phyloP scores from a whole-genome alignment of 2,888 invertebrate species.

The Proisotoma minuta region DNA sequence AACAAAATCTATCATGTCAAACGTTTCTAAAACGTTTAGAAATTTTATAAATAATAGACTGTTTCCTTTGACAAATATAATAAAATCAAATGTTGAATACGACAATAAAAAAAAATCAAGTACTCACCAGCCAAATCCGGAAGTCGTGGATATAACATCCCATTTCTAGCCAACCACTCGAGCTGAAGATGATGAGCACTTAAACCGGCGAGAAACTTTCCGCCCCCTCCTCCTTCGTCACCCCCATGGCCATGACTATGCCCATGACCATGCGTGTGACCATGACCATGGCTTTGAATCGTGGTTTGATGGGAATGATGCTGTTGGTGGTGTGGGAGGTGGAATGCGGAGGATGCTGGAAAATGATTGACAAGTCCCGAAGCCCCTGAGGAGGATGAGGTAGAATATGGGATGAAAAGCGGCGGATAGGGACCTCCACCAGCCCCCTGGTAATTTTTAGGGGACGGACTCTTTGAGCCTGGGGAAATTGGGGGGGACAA shows the following conservation, averaged over 20 bases:
- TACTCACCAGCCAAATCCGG: constrained; percentile 75
- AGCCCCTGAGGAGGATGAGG: neutral
- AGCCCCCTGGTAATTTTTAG: too few relatives aligned
- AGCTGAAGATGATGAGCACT: constrained; percentile 75
- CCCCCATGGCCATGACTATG: constrained; percentile 49
- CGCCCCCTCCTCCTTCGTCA: constrained; percentile 8
- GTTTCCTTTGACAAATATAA: too few relatives aligned
- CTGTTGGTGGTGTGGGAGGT: constrained; percentile 17
- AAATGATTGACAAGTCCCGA: constrained; percentile 31
- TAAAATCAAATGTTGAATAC: too few relatives aligned
- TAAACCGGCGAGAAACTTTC: constrained; percentile 18
- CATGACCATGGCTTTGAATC: constrained; percentile 23
- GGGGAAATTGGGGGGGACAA: constrained; percentile 77
- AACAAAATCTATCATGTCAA: too few relatives aligned
- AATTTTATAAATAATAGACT: too few relatives aligned
- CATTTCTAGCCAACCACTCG: constrained; percentile 85
- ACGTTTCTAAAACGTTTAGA: too few relatives aligned
- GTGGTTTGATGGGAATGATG: constrained; percentile 16
- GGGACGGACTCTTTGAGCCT: constrained; percentile 61
- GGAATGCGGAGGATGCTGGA: constrained; percentile 40
- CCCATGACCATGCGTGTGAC: constrained; percentile 7
- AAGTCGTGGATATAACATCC: constrained; percentile 84
- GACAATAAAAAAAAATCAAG: too few relatives aligned
- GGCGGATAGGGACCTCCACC: too few relatives aligned
- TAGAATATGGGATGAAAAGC: neutral